These are phyloP conservation scores for Anthophora plumipes DNA, from an alignment of 2,888 invertebrate species.

Conservation along the genomic window DNA sequence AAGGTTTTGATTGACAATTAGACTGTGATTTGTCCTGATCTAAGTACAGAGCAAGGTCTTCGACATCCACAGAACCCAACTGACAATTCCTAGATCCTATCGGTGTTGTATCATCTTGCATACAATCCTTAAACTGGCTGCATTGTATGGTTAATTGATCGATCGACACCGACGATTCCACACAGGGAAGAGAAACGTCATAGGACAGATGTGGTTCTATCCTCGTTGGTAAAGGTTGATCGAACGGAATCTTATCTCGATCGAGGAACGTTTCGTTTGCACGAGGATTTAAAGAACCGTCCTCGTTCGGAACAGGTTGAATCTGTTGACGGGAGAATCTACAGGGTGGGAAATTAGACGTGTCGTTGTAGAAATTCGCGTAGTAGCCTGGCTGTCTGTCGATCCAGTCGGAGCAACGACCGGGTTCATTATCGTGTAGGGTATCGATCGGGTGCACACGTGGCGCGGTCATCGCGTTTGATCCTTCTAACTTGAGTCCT, in stretches of 20 bases:
- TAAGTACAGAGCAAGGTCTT: constrained; percentile 76
- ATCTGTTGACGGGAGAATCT: neutral
- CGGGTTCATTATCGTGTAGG: constrained; percentile 17
- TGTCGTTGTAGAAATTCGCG: constrained; percentile 28
- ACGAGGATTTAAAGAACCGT: neutral
- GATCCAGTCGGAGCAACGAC: constrained; percentile 58
- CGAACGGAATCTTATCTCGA: neutral
- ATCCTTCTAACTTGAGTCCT: neutral
- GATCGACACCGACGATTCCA: neutral
- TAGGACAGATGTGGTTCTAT: neutral
- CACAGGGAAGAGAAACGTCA: neutral
- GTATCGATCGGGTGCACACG: constrained; percentile 38
- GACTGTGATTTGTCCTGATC: constrained; percentile 60
- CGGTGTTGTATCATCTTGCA: neutral
- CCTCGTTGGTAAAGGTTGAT: neutral
- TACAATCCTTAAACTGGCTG: constrained; percentile 13
- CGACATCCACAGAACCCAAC: constrained; percentile 76
- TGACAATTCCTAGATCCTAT: constrained; percentile 50
- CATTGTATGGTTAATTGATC: constrained; percentile 9
- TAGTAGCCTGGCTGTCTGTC: constrained; percentile 31
- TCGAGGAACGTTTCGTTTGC: neutral
- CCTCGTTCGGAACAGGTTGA: neutral
- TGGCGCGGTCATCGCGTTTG: constrained; percentile 32
- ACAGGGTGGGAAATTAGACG: constrained; percentile 16
- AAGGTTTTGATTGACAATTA: constrained; percentile 6